Evolutionary conservation across 2,113 vertebrate species (phyloP).

Genomic region (Dicentrarchus labrax): DNA sequence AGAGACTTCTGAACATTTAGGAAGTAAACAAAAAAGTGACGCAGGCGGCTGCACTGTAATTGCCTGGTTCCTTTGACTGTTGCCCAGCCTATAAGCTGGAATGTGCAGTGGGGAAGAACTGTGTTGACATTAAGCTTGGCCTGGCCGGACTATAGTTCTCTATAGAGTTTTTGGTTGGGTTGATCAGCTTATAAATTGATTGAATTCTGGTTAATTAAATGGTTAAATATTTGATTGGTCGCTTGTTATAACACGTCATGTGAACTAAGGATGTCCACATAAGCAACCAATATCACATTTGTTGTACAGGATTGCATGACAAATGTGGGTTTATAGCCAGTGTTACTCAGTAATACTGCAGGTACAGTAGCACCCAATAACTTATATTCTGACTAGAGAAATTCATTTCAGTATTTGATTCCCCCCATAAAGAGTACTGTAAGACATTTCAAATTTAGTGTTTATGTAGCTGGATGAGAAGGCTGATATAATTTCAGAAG

Average conservation of each 20-base stretch:
- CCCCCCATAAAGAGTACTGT: background rate
- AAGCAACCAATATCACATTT: background rate
- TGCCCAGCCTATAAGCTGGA: conserved; percentile 71
- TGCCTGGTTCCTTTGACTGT: conserved; percentile 69
- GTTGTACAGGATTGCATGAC: background rate
- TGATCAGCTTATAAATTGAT: background rate
- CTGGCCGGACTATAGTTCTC: background rate
- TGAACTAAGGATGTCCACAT: background rate
- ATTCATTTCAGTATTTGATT: background rate
- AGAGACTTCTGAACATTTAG: conserved; percentile 61
- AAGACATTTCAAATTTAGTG: background rate
- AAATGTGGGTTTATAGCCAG: background rate
- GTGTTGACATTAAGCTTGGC: conserved; percentile 50
- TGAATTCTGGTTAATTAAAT: background rate
- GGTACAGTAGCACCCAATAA: background rate
- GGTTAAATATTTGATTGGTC: background rate
- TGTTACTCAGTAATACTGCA: background rate
- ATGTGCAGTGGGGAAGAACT: conserved; percentile 58
- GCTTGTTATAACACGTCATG: background rate
- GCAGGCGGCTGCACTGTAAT: conserved; percentile 67
- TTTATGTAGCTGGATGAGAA: background rate
- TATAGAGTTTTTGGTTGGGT: background rate
- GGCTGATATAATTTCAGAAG: background rate
- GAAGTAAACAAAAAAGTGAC: conserved; percentile 69
- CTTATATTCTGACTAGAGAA: background rate